phyloP scores from a whole-genome alignment of 2,888 invertebrate genomes.

The Pandemis heparana region DNA sequence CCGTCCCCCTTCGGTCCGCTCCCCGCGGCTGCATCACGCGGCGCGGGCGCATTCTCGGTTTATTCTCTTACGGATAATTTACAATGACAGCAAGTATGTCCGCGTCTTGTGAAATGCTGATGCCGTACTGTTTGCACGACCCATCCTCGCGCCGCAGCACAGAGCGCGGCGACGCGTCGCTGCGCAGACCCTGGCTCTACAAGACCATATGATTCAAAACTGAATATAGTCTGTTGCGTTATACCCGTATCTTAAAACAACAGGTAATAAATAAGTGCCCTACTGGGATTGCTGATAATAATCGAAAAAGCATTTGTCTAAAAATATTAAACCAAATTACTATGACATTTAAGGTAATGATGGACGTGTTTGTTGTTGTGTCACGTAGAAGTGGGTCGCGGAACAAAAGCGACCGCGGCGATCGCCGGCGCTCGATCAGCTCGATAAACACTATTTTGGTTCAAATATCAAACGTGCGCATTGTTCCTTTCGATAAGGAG shows the following conservation, averaged over 20 bases:
- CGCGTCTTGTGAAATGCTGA: conserved; percentile 27
- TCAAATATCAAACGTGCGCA: conserved; percentile 26
- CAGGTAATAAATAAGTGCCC: too few relatives aligned
- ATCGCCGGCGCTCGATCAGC: neutral
- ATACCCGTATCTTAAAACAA: too few relatives aligned
- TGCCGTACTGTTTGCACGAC: conserved; percentile 2
- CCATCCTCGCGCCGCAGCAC: neutral
- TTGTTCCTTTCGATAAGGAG: conserved; percentile 13
- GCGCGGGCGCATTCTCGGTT: conserved; percentile 33
- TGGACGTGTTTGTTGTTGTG: neutral
- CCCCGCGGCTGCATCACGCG: conserved; percentile 29
- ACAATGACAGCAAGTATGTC: conserved; percentile 47
- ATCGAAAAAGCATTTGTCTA: neutral
- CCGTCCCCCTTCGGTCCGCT: conserved; percentile 29
- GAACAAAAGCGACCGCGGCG: neutral
- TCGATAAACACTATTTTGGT: neutral
- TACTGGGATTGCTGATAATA: neutral
- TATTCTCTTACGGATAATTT: conserved; percentile 50
- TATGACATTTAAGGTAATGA: neutral
- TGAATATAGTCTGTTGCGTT: too few relatives aligned
- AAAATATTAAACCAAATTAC: neutral
- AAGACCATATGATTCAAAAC: too few relatives aligned
- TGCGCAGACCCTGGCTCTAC: neutral
- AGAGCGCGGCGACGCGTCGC: neutral
- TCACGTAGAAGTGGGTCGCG: neutral